A percentile compares a stretch with the other conserved stretches of the same genome.
Conservation (phyloP, 1,140 invertebrate genomes). For the Apis dorsata region DNA sequence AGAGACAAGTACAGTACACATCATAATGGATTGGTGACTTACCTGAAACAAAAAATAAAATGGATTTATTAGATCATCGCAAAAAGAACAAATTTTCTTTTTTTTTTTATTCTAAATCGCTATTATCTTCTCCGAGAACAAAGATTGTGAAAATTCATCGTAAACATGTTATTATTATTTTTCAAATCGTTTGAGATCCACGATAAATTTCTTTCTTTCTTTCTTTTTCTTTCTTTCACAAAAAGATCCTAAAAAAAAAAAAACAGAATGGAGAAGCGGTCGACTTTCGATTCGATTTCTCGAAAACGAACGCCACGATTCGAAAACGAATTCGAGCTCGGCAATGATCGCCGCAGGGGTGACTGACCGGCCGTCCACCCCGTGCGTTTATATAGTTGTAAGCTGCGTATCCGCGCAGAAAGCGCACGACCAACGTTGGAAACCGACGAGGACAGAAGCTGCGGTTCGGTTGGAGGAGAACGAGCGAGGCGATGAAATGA, state of each 20-base stretch:
- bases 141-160: too few relatives aligned
- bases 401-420: background rate
- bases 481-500: background rate
- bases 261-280: too few relatives aligned
- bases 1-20: background rate
- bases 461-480: too few relatives aligned
- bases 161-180: too few relatives aligned
- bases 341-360: slow-evolving; percentile 43
- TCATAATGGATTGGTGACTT: slow-evolving; percentile 1
- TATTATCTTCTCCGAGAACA: background rate
- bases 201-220: too few relatives aligned
- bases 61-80: background rate
- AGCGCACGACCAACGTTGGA: background rate
- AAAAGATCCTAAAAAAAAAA: background rate
- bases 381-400: slow-evolving; percentile 62
- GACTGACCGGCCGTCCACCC: slow-evolving; percentile 72
- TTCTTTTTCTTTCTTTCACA: too few relatives aligned
- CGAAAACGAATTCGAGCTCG: background rate
- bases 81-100: too few relatives aligned
- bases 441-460: too few relatives aligned
- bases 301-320: background rate
- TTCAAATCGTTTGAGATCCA: too few relatives aligned
- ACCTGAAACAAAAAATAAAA: slow-evolving; percentile 49
- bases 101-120: too few relatives aligned
- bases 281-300: background rate